Conservation (phyloP, 2,797 vertebrate genomes). For the Enteromius treurensis region DNA sequence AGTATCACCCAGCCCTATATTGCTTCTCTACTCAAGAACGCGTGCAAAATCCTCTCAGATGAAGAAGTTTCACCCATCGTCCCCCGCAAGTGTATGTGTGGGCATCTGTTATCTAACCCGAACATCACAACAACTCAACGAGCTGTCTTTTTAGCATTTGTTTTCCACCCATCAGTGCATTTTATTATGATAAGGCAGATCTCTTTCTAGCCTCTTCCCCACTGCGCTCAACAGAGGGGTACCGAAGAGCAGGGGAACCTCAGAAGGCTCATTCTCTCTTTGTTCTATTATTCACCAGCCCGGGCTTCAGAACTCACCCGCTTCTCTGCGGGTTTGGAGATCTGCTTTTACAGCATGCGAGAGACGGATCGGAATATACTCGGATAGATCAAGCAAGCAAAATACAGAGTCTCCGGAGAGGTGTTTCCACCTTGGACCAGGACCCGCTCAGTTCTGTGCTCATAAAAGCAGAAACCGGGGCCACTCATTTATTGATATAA, state of each 20-base stretch:
- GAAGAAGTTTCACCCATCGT: slow-evolving; percentile 13
- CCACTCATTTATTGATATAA: slow-evolving; percentile 70
- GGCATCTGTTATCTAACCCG: slow-evolving; percentile 20
- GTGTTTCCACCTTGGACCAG: slow-evolving; percentile 68
- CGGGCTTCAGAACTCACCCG: slow-evolving; percentile 79
- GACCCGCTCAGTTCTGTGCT: slow-evolving; percentile 65
- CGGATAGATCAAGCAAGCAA: slow-evolving; percentile 44
- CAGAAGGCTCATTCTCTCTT: slow-evolving; percentile 80
- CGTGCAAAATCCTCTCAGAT: not conserved
- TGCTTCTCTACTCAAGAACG: not conserved
- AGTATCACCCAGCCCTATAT: not conserved
- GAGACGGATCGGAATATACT: slow-evolving; percentile 32
- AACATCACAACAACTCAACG: slow-evolving; percentile 6
- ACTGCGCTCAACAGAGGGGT: slow-evolving; percentile 67
- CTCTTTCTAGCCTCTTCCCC: slow-evolving; percentile 51
- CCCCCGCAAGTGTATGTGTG: not conserved
- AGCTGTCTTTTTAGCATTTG: not conserved
- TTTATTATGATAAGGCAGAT: slow-evolving; percentile 49
- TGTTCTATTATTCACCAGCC: slow-evolving; percentile 87
- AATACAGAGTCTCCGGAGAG: slow-evolving; percentile 62
- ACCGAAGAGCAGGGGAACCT: slow-evolving; percentile 76
- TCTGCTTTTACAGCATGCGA: slow-evolving; percentile 53
- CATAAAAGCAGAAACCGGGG: slow-evolving; percentile 66
- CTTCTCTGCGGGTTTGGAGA: slow-evolving; percentile 71
- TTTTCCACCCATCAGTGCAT: slow-evolving; percentile 15